phyloP scores from a whole-genome alignment of 1,140 invertebrate genomes.

The Elysia chlorotica region DNA sequence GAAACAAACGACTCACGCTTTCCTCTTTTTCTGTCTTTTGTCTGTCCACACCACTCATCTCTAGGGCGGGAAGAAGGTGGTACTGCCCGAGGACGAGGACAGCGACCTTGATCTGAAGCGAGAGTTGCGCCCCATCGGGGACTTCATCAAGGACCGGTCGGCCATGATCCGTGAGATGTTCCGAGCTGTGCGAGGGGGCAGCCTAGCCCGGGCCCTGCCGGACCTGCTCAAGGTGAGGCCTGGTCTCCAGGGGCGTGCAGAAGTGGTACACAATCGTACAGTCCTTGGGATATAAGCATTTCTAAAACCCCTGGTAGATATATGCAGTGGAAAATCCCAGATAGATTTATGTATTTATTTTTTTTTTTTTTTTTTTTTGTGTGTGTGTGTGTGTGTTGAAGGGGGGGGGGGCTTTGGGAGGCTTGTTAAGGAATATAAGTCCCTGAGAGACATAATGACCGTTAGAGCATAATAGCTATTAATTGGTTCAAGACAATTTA shows the following conservation, averaged over 20 bases:
- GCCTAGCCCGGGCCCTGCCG: slow-evolving; percentile 51
- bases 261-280: too few relatives aligned
- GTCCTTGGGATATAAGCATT: too few relatives aligned
- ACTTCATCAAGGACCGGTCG: slow-evolving; percentile 45
- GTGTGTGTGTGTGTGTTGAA: background rate
- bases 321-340: too few relatives aligned
- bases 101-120: slow-evolving; percentile 53
- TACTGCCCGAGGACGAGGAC: slow-evolving; percentile 34
- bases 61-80: slow-evolving; percentile 10
- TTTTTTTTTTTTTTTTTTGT: background rate
- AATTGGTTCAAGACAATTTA: too few relatives aligned
- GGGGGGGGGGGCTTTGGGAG: too few relatives aligned
- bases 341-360: background rate
- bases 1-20: too few relatives aligned
- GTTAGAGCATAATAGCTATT: too few relatives aligned
- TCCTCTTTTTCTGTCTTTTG: background rate
- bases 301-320: too few relatives aligned
- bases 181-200: slow-evolving; percentile 44
- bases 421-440: too few relatives aligned
- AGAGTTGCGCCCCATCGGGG: slow-evolving; percentile 47
- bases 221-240: slow-evolving; percentile 52
- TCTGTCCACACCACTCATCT: background rate
- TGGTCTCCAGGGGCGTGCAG: background rate
- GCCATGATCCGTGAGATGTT: slow-evolving; percentile 57
- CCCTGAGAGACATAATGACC: too few relatives aligned